phyloP scores from a whole-genome alignment of 92 coral and sea anemone genomes.

The Bergia sp. region DNA sequence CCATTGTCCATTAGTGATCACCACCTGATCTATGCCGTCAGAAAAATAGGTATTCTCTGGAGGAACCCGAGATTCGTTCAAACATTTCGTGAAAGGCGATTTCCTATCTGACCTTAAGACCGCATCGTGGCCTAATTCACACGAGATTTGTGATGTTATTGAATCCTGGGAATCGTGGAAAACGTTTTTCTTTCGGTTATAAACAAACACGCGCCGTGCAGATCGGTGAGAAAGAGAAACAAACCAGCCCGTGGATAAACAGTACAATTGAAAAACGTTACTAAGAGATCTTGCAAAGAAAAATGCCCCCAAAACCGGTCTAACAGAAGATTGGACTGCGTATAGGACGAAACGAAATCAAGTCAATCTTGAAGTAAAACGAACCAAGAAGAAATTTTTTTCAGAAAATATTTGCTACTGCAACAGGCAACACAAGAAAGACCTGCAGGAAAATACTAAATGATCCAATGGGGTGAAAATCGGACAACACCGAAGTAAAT shows the following conservation, averaged over 20 bases:
- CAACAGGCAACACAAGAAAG: neutral
- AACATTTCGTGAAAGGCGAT: too few species aligned
- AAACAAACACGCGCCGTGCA: conserved; percentile 10
- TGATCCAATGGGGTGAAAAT: neutral
- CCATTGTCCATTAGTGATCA: too few species aligned
- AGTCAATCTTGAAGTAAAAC: neutral
- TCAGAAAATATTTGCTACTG: neutral
- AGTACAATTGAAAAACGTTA: neutral
- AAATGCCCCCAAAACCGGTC: too few species aligned
- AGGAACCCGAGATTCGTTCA: too few species aligned
- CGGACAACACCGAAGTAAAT: too few species aligned
- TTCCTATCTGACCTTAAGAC: too few species aligned
- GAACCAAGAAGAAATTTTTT: neutral
- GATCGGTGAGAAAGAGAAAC: neutral
- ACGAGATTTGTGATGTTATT: too few species aligned
- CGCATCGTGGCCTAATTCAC: too few species aligned
- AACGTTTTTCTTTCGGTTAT: neutral
- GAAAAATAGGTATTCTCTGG: too few species aligned
- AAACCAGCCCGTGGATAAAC: neutral
- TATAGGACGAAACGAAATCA: neutral
- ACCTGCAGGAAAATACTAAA: neutral
- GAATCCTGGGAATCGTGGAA: neutral
- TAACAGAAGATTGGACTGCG: too few species aligned
- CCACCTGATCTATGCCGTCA: too few species aligned
- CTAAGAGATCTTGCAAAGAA: too few species aligned